Evolutionary conservation across 1,140 invertebrate genomes (phyloP).

Genomic region (Teleopsis dalmanni): DNA sequence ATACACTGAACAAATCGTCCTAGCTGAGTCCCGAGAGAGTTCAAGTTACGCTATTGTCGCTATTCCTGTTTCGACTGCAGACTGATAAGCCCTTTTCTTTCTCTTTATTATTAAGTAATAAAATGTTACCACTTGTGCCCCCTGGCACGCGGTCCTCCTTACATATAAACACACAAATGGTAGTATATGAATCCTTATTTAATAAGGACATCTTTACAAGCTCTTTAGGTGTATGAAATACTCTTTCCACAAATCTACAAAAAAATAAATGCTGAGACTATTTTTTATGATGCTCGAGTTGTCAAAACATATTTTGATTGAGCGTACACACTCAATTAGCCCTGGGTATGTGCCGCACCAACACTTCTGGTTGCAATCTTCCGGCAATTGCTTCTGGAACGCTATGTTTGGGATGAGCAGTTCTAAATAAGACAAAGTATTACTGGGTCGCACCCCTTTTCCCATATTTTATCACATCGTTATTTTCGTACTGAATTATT

Average conservation of each 20-base stretch:
- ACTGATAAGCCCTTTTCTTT: constrained; percentile 14
- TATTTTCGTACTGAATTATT: too few species aligned
- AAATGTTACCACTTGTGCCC: constrained; percentile 40
- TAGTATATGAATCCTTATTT: too few species aligned
- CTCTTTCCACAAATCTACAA: neutral
- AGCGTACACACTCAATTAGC: constrained; percentile 20
- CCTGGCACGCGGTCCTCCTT: constrained; percentile 20
- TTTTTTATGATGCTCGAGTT: constrained; percentile 14
- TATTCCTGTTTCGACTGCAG: neutral
- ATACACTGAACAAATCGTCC: too few species aligned
- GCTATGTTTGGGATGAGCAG: too few species aligned
- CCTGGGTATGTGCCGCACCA: neutral
- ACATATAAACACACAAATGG: too few species aligned
- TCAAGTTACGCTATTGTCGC: neutral
- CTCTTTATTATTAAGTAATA: constrained; percentile 44
- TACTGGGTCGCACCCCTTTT: too few species aligned
- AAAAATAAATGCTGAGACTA: constrained; percentile 13
- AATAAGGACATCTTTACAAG: neutral
- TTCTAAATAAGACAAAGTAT: too few species aligned
- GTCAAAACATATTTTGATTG: constrained; percentile 44
- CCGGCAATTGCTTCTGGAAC: too few species aligned
- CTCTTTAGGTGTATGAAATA: neutral
- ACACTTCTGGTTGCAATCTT: too few species aligned
- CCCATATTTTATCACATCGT: too few species aligned
- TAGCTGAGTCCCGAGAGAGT: too few species aligned